Base-by-base conservation (phyloP, 2,888 invertebrate species). In the Drosophila barbarae region DNA sequence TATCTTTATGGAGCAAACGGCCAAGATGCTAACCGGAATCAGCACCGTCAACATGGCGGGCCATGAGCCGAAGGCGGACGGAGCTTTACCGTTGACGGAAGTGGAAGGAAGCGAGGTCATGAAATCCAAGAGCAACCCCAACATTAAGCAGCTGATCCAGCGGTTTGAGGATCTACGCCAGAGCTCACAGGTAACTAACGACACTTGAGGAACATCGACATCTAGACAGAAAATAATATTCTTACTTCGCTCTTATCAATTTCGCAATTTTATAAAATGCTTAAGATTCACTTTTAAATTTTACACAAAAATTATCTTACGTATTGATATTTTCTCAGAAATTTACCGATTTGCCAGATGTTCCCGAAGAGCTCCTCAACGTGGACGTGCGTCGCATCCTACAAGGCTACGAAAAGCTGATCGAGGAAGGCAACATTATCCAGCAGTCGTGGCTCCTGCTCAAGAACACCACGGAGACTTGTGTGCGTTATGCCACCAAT, bases 81-180 rank as follows among this genome's bases (percentile, higher is more conserved):
- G 13, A 1, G 8, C 5, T 3, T 3, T 9, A 1, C 18, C 38
- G 9, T 3, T n/a, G 2, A 7, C 18, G 8, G 34, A 15, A 2
- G 28, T 5, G 12, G 26, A 9, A 12, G 30, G 30, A 5, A 36
- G 13, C 5, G 21, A n/a, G n/a, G 3, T 9, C 32, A n/a, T 2
- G 6, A 36, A 51, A 3, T 32, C 35, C 6, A 34, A 67, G 6
- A 6, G 50, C 23, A 49, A 7, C 6, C 53, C 69, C 0, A 68
- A 54, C 5, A 80, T 80, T n/a, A 80, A 70, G 18, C 42, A 63
- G 38, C 32, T 80, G 4, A 79, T 80, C 10, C 51, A 64, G 13
- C 72, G 83, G 4, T 80, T 82, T 15, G 79, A 80, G 64, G 71
- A 74, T 56, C 63, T 80, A 18, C 67, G 85, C 2, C 64, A 74